Evolutionary conservation across 2,888 invertebrate species (phyloP), one percentile per base, ranked within the genome.

Genomic region (Cotesia congregata): DNA sequence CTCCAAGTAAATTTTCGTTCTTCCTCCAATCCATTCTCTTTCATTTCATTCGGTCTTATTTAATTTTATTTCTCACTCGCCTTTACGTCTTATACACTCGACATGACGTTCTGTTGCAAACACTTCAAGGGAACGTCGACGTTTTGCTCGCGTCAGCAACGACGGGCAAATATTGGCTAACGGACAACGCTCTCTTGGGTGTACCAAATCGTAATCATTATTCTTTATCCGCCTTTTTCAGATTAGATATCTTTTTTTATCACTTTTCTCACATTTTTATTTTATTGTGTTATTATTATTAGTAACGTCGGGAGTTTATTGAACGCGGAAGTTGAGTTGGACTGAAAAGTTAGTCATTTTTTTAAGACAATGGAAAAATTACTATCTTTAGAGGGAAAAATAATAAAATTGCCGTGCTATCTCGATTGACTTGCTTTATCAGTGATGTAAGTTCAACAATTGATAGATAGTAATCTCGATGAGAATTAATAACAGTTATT

Each of bases 161-260:
- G 62, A 40, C n/a, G 20, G 64, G 60, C 70, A 75, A 75, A 75
- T 75, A 75, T 75, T 75, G 30, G 72, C 40, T 12, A 61, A 40
- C 72, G 17, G 20, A 39, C 62, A 20, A 62, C 20, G 62, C 62
- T 62, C 62, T 62, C 9, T 17, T 62, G 15, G 17, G 20, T 62
- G 62, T 15, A 62, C 15, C 15, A 62, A 62, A 62, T 62, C 20
- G 62, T 7, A 17, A 15, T 6, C 20, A 62, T 17, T 62, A 62
- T 62, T 62, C 20, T 62, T 20, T 50, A 50, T 50, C 50, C 12
- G 50, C 12, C 12, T 50, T 50, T 50, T 50, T 50, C 12, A 50
- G 50, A 50, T 50, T 12, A 50, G 50, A 50, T 50, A 12, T 50
- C 50, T 4, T 50, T 50, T 50, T 30, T 30, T 30, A 30, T 30